phyloP scores from a whole-genome alignment of 2,888 invertebrate genomes.

The Xestoiulus laeticollis region DNA sequence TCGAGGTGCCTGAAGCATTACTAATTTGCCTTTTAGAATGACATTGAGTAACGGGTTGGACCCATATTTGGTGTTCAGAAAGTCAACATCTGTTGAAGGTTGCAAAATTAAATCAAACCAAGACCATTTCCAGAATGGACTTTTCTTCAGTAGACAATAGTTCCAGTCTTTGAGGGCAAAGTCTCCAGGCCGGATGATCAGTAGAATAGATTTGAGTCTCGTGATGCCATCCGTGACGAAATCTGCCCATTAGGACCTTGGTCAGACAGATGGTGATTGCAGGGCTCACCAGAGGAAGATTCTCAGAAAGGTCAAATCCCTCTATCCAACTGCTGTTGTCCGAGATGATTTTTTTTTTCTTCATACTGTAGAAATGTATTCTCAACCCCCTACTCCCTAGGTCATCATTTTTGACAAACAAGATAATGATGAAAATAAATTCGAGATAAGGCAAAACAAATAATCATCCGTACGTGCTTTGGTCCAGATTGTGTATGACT shows the following conservation, averaged over 20 bases:
- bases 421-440: conserved; percentile 34
- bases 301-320: background rate
- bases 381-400: background rate
- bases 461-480: conserved; percentile 8
- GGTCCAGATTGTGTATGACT: conserved; percentile 13
- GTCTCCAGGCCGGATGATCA: too few relatives aligned
- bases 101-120: too few relatives aligned
- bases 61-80: too few relatives aligned
- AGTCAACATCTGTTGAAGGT: too few relatives aligned
- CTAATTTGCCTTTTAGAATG: too few relatives aligned
- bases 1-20: too few relatives aligned
- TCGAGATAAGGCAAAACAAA: conserved; percentile 20
- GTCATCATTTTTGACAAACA: conserved; percentile 32
- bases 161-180: too few relatives aligned
- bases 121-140: too few relatives aligned
- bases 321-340: background rate
- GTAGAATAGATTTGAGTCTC: background rate
- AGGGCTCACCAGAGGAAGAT: background rate
- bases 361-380: background rate
- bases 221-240: background rate
- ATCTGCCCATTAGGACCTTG: background rate
- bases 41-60: too few relatives aligned
- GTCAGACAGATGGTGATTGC: background rate
- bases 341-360: background rate
- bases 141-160: too few relatives aligned